phyloP scores from a whole-genome alignment of 92 coral and sea anemone genomes.

The Diadumene lineata region DNA sequence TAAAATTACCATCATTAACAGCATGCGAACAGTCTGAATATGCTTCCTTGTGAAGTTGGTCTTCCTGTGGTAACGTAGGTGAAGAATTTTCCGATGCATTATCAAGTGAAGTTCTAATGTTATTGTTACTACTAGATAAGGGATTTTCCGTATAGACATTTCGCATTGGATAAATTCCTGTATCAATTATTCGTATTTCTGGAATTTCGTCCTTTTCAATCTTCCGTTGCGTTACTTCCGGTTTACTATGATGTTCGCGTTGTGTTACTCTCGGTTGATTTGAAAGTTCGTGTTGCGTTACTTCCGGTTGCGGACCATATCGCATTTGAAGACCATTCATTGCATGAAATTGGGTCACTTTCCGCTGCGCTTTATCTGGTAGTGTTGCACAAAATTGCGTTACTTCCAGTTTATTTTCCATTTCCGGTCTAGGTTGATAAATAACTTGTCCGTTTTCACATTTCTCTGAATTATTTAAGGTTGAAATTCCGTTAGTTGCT shows the following conservation, averaged over 20 bases:
- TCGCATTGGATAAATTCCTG: not conserved
- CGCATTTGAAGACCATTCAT: not conserved
- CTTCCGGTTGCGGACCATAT: not conserved
- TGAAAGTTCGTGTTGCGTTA: not conserved
- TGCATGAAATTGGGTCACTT: not conserved
- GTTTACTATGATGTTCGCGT: not conserved
- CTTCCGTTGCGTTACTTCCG: not conserved
- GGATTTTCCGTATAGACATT: not conserved
- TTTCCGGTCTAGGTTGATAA: not conserved
- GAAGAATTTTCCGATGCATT: not conserved
- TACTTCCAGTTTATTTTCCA: not conserved
- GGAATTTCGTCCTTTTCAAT: not conserved
- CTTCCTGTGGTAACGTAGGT: not conserved
- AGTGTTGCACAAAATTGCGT: not conserved
- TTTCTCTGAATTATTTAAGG: slow-evolving; percentile 3
- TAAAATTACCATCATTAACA: not conserved
- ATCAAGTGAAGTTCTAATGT: not conserved
- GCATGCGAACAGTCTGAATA: not conserved
- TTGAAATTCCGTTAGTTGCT: slow-evolving; percentile 1
- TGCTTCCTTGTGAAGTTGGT: not conserved
- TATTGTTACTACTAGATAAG: not conserved
- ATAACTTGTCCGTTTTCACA: slow-evolving; percentile 3
- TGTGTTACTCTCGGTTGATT: not conserved
- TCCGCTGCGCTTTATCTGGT: not conserved
- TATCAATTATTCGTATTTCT: not conserved